phyloP scores from a whole-genome alignment of 2,113 vertebrate genomes.

The Chloroceryle aenea region DNA sequence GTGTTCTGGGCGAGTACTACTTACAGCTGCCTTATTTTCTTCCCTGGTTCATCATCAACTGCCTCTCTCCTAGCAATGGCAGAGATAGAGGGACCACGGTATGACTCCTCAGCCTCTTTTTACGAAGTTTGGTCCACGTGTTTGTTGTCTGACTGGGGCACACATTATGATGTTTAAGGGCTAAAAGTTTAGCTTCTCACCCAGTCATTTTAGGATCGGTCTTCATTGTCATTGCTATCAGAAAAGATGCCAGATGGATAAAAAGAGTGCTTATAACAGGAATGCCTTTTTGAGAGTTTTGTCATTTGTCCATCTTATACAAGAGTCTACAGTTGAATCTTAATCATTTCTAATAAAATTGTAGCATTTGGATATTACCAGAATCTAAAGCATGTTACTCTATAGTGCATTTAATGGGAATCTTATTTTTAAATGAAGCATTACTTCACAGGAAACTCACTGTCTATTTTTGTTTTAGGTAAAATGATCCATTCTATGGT shows the following conservation, averaged over 20 bases:
- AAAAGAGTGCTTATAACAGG: background rate
- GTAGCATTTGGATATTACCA: background rate
- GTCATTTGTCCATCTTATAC: background rate
- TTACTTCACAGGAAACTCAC: background rate
- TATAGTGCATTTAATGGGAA: background rate
- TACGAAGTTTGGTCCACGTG: background rate
- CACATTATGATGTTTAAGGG: background rate
- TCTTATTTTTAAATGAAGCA: background rate
- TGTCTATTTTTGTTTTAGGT: conserved; percentile 79
- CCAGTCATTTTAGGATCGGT: background rate
- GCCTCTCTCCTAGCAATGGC: background rate
- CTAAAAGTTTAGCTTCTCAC: background rate
- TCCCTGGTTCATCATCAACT: background rate
- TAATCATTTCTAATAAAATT: background rate
- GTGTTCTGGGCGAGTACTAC: background rate
- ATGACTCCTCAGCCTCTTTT: background rate
- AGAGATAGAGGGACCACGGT: background rate
- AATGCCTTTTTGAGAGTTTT: background rate
- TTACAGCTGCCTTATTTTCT: background rate
- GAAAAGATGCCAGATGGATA: background rate
- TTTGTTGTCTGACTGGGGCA: background rate
- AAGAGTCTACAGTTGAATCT: background rate
- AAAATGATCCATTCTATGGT: conserved; percentile 99
- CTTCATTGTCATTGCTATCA: background rate
- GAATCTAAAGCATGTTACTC: background rate